Evolutionary conservation across 2,797 vertebrate species (phyloP).

Genomic region (Acanthiza pusilla): DNA sequence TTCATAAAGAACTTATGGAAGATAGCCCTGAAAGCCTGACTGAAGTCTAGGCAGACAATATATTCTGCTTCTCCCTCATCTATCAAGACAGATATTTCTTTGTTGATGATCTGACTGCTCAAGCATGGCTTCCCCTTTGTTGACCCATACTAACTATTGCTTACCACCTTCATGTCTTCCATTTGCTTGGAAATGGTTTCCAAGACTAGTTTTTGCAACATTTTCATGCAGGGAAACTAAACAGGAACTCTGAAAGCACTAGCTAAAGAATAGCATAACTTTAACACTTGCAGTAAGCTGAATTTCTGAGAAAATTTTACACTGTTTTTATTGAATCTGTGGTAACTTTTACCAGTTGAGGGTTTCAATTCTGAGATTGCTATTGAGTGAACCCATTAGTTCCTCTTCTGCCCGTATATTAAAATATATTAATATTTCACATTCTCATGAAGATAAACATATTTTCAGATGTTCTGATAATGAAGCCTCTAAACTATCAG

Average conservation of each 20-base stretch:
- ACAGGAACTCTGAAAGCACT: background rate
- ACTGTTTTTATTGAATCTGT: background rate
- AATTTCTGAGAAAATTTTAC: background rate
- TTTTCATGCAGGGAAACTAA: background rate
- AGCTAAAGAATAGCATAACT: background rate
- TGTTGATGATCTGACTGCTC: background rate
- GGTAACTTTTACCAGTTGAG: background rate
- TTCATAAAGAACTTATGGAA: background rate
- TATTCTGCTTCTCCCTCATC: background rate
- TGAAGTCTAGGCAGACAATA: background rate
- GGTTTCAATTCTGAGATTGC: background rate
- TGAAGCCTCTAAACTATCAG: background rate
- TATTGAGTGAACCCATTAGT: background rate
- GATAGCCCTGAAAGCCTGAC: background rate
- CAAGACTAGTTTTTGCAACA: background rate
- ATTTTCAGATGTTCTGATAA: background rate
- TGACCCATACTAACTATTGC: background rate
- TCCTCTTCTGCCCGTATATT: background rate
- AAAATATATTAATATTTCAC: background rate
- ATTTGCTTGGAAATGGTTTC: background rate
- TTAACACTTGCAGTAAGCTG: background rate
- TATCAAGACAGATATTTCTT: background rate
- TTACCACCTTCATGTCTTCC: background rate
- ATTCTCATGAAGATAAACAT: background rate
- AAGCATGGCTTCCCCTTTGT: background rate